Percentiles rank a stretch among this genome's conserved stretches.
These are phyloP conservation scores for Philypnodon macrostomus DNA, from an alignment of 2,797 vertebrate species.

Conservation along the genomic window DNA sequence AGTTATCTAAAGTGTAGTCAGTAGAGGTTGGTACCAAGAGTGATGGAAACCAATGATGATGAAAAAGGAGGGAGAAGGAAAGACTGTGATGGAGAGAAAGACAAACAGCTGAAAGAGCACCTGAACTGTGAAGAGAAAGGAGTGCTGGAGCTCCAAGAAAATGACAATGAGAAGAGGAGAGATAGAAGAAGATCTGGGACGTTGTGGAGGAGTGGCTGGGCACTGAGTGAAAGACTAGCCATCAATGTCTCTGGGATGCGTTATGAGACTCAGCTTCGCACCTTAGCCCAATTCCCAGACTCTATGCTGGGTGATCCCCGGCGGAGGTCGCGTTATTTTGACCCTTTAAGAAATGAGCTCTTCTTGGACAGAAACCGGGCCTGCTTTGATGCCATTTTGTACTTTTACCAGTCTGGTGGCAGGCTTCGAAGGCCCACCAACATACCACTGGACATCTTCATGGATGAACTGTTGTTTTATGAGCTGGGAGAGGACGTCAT, in stretches of 20 bases:
- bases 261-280: slow-evolving; percentile 87
- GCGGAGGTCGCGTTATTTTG: slow-evolving; percentile 82
- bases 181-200: slow-evolving; percentile 50
- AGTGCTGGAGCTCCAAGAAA: slow-evolving; percentile 57
- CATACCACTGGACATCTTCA: slow-evolving; percentile 87
- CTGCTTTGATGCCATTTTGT: slow-evolving; percentile 89
- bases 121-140: slow-evolving; percentile 66
- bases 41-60: slow-evolving; percentile 63
- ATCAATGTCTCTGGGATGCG: slow-evolving; percentile 89
- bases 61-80: slow-evolving; percentile 37
- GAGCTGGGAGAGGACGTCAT: slow-evolving; percentile 83
- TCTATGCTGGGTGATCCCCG: slow-evolving; percentile 85
- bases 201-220: slow-evolving; percentile 65
- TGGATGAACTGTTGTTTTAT: slow-evolving; percentile 89
- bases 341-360: slow-evolving; percentile 84
- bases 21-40: slow-evolving; percentile 18
- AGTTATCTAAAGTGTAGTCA: slow-evolving; percentile 29
- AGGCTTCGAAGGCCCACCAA: slow-evolving; percentile 83
- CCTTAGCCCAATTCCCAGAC: slow-evolving; percentile 85
- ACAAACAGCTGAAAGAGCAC: slow-evolving; percentile 62
- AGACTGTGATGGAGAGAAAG: slow-evolving; percentile 50
- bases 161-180: slow-evolving; percentile 61
- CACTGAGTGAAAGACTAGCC: slow-evolving; percentile 76
- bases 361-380: slow-evolving; percentile 90
- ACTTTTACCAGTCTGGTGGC: slow-evolving; percentile 91